phyloP scores from a whole-genome alignment of 2,888 invertebrate species.

The Eustalomyia histrio region DNA sequence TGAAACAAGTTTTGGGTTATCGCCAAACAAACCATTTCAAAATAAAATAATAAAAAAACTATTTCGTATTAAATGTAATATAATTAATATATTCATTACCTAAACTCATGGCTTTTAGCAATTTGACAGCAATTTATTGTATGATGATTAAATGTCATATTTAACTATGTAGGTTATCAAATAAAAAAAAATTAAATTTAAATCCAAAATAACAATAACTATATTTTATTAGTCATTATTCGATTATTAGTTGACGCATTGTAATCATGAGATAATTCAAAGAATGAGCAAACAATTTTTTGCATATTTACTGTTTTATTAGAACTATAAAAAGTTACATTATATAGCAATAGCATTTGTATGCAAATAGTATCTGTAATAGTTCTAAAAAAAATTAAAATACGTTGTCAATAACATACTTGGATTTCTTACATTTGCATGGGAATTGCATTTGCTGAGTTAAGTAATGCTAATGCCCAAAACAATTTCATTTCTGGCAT shows the following conservation, averaged over 20 bases:
- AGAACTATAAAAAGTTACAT: neutral
- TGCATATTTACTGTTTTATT: neutral
- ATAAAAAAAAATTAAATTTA: slow-evolving; percentile 25
- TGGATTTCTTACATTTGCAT: too few species aligned
- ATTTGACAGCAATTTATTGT: slow-evolving; percentile 23
- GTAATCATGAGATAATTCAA: neutral
- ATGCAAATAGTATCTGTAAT: neutral
- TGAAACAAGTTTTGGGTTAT: too few species aligned
- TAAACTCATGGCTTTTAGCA: neutral
- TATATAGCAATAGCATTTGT: neutral
- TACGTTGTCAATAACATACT: neutral
- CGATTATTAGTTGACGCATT: slow-evolving; percentile 22
- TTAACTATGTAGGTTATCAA: slow-evolving; percentile 62
- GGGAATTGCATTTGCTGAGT: too few species aligned
- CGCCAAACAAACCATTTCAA: too few species aligned
- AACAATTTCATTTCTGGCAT: too few species aligned
- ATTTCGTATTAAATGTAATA: too few species aligned
- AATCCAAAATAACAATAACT: slow-evolving; percentile 11
- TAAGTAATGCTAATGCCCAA: too few species aligned
- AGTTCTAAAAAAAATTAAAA: neutral
- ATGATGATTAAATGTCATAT: slow-evolving; percentile 46
- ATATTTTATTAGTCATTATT: slow-evolving; percentile 22
- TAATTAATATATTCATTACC: too few species aligned
- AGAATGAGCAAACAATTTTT: neutral
- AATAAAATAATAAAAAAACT: too few species aligned